Base-by-base conservation (phyloP, 2,113 vertebrate genomes). In the Laticauda laticaudata region DNA sequence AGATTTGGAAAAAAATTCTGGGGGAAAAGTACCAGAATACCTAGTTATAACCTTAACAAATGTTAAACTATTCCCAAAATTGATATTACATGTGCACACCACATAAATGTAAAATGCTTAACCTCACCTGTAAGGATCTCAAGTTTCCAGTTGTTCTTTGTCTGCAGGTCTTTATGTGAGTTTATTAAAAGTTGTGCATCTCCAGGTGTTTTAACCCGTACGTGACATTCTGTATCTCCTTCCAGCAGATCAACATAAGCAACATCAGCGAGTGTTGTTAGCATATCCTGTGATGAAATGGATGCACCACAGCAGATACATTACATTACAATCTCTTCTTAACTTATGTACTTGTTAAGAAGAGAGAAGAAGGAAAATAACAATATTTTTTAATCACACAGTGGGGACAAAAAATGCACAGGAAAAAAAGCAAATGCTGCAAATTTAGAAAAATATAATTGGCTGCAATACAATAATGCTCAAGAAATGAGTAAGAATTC, bases 171-270 rank as follows among this genome's bases (percentile, higher is more conserved):
- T 5, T 96, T 94, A 51, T 96, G 64, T 0, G 95, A 97, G 2
- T 96, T 96, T 48, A 98, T 48, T 2, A 98, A 94, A 8, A 95
- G 94, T 94, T 97, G 98, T 0, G 99, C 99, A n/a, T 98, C 98
- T 92, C 98, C 98, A 0, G 99, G 98, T 8, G 96, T 98, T 89
- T 98, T 97, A 87, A 99, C 98, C 14, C 99, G 98, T 86, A 98
- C 97, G 6, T 99, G 98, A 48, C 99, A 99, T 56, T 99, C 99
- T 0, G 98, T 97, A 91, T 99, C 99, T 92, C 99, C 99, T 48
- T 99, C 98, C 85, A 99, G 93, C 95, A 98, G 97, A 95, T 99
- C 99, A 26, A 99, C 97, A 48, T 99, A 99, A 8, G 98, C 98
- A 92, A 99, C 99, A 23, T 98, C 96, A 39, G 98, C 98, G 56